phyloP scores from a whole-genome alignment of 2,888 invertebrate genomes.

The Chydorus sphaericus region DNA sequence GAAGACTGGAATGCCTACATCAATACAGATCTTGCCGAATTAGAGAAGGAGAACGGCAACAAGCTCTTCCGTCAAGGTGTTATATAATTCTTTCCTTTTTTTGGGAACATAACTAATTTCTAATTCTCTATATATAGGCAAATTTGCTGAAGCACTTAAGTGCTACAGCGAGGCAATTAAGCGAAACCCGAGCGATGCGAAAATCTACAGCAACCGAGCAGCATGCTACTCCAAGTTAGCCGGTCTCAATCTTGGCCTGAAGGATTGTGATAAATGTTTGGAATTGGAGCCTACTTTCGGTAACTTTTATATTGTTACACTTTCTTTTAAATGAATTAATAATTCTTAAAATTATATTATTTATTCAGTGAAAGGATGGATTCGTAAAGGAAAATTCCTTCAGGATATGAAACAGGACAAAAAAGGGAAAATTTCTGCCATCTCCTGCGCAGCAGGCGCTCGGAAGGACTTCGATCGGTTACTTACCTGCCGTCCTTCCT shows the following conservation, averaged over 20 bases:
- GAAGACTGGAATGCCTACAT: slow-evolving; percentile 77
- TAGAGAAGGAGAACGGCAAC: slow-evolving; percentile 90
- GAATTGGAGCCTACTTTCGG: slow-evolving; percentile 87
- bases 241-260: slow-evolving; percentile 88
- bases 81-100: slow-evolving; percentile 5
- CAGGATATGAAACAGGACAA: slow-evolving; percentile 87
- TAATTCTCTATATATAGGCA: slow-evolving; percentile 38
- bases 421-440: too few relatives aligned
- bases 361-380: slow-evolving; percentile 72
- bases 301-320: slow-evolving; percentile 28
- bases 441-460: too few relatives aligned
- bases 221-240: slow-evolving; percentile 97
- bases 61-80: slow-evolving; percentile 75
- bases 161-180: slow-evolving; percentile 92
- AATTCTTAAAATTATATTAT: not conserved
- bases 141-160: slow-evolving; percentile 90
- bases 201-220: slow-evolving; percentile 93
- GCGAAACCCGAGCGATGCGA: slow-evolving; percentile 92
- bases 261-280: slow-evolving; percentile 91
- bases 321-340: not conserved
- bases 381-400: slow-evolving; percentile 88
- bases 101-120: too few relatives aligned
- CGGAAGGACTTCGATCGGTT: too few relatives aligned
- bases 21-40: slow-evolving; percentile 80
- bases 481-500: too few relatives aligned